Percentiles rank a stretch among this genome's conserved stretches.
These are phyloP conservation scores for Myanophis thanlyinensis DNA, from an alignment of 2,113 vertebrate species.

Conservation along the genomic window DNA sequence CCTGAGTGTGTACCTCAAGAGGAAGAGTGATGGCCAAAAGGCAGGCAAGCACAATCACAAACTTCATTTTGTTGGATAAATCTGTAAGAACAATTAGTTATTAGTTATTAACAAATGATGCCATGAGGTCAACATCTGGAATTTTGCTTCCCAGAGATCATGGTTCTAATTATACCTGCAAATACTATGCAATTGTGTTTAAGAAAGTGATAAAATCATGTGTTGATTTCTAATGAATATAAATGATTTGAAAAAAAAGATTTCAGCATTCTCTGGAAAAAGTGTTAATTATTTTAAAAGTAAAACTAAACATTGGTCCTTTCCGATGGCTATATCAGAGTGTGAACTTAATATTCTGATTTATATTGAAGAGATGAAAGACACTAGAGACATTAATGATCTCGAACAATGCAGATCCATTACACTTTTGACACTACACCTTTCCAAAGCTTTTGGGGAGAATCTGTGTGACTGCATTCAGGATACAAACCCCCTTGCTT, in stretches of 20 bases:
- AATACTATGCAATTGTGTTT: not conserved
- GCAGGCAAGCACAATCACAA: not conserved
- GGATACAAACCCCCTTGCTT: not conserved
- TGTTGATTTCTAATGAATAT: not conserved
- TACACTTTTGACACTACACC: not conserved
- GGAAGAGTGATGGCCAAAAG: not conserved
- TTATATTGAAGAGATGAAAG: not conserved
- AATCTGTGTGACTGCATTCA: too few species aligned
- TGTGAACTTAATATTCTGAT: not conserved
- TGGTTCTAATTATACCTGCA: not conserved
- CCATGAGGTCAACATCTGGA: not conserved
- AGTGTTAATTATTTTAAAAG: not conserved
- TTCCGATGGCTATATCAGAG: not conserved
- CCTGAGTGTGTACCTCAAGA: not conserved
- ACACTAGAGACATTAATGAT: not conserved
- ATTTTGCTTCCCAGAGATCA: not conserved
- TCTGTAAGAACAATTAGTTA: not conserved
- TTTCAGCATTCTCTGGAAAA: not conserved
- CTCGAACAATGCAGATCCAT: not conserved
- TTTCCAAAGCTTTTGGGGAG: not conserved
- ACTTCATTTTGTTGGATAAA: slow-evolving; percentile 7
- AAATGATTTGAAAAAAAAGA: not conserved
- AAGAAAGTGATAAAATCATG: not conserved
- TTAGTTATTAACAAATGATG: not conserved
- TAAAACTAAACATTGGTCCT: not conserved